Evolutionary conservation across 2,888 invertebrate genomes (phyloP).

Genomic region (Apodemia duryi): DNA sequence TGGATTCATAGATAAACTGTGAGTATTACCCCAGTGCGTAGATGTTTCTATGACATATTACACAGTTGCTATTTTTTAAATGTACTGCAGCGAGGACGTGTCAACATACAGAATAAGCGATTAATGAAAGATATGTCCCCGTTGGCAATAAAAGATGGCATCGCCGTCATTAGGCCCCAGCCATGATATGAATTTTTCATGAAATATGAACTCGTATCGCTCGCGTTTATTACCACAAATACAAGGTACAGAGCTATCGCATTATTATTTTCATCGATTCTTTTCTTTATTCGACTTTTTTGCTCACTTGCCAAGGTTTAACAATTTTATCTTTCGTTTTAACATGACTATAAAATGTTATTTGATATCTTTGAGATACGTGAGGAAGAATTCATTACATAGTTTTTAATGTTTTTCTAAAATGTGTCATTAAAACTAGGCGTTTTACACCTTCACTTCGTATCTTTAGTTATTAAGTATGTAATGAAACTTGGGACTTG

Average conservation of each 20-base stretch:
- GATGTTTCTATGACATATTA: constrained; percentile 13
- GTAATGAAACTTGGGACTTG: too few relatives aligned
- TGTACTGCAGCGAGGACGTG: constrained; percentile 35
- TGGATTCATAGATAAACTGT: not conserved
- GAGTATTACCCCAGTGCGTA: not conserved
- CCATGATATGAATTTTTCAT: constrained; percentile 75
- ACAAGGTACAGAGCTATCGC: constrained; percentile 44
- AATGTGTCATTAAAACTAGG: not conserved
- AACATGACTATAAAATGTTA: constrained; percentile 50
- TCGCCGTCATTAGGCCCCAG: constrained; percentile 68
- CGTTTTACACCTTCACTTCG: not conserved
- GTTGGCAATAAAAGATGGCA: constrained; percentile 67
- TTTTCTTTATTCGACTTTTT: constrained; percentile 53
- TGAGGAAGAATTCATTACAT: constrained; percentile 49
- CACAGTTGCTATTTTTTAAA: constrained; percentile 27
- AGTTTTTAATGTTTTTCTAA: constrained; percentile 11
- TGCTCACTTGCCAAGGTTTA: constrained; percentile 42
- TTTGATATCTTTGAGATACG: constrained; percentile 43
- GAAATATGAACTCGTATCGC: constrained; percentile 63
- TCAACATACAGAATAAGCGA: constrained; percentile 54
- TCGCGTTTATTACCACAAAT: constrained; percentile 49
- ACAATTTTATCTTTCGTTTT: constrained; percentile 53
- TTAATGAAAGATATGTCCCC: constrained; percentile 69
- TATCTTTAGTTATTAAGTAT: too few relatives aligned
- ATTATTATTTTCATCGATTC: constrained; percentile 56